phyloP scores from a whole-genome alignment of 2,797 vertebrate genomes.

The Hydrophis major region DNA sequence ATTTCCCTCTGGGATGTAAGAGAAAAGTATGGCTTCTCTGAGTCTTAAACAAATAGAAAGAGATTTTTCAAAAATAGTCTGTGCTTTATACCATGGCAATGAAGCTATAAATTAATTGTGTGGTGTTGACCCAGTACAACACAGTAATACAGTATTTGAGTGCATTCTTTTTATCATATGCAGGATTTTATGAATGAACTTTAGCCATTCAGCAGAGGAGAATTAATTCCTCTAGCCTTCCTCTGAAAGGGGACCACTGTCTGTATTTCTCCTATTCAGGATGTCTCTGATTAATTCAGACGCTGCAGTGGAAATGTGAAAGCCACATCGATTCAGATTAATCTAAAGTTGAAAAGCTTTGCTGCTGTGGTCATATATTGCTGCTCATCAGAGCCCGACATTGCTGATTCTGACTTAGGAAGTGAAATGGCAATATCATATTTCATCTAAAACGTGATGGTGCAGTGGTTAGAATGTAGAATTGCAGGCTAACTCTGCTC shows the following conservation, averaged over 20 bases:
- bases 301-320: neutral
- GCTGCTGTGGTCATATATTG: neutral
- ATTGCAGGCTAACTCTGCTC: neutral
- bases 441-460: neutral
- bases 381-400: neutral
- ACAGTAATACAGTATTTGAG: conserved; percentile 18
- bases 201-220: neutral
- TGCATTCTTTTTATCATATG: conserved; percentile 33
- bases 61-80: conserved; percentile 26
- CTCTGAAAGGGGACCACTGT: neutral
- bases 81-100: conserved; percentile 38
- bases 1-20: neutral
- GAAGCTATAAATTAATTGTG: conserved; percentile 36
- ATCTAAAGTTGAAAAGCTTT: neutral
- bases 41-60: neutral
- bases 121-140: conserved; percentile 21
- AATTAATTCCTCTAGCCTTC: conserved; percentile 41
- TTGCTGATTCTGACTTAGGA: neutral
- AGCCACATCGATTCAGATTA: neutral
- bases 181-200: conserved; percentile 9
- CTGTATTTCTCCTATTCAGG: neutral
- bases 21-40: conserved; percentile 15
- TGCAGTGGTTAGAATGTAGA: neutral
- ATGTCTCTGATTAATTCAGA: neutral
- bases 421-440: neutral